These are phyloP conservation scores for Menura novaehollandiae DNA, from an alignment of 2,113 vertebrate species.

Conservation along the genomic window DNA sequence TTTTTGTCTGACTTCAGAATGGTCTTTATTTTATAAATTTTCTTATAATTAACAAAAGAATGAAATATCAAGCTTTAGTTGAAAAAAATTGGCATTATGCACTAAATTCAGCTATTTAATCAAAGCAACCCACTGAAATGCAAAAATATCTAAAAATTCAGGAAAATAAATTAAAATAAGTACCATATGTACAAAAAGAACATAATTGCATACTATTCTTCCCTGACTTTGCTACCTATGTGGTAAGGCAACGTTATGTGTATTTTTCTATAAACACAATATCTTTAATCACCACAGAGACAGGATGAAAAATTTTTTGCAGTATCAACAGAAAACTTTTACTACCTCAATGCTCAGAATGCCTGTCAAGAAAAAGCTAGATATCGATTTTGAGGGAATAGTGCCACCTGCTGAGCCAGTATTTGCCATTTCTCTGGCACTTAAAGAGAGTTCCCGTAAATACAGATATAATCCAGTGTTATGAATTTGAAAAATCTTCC, in stretches of 20 bases:
- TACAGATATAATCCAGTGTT: not conserved
- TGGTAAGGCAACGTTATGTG: not conserved
- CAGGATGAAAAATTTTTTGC: not conserved
- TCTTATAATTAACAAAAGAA: not conserved
- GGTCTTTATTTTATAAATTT: not conserved
- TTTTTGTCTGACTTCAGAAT: not conserved
- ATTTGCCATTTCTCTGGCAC: not conserved
- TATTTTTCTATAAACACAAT: not conserved
- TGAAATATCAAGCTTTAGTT: not conserved
- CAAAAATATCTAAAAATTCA: not conserved
- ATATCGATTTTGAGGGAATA: conserved; percentile 12
- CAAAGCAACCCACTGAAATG: not conserved
- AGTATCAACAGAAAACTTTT: not conserved
- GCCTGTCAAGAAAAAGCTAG: not conserved
- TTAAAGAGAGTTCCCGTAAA: not conserved
- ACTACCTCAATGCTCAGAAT: not conserved
- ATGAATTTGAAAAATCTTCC: not conserved
- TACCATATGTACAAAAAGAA: not conserved
- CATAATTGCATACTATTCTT: not conserved
- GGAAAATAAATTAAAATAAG: not conserved
- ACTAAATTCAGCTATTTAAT: not conserved
- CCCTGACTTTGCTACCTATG: not conserved
- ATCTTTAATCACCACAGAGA: not conserved
- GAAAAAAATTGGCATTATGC: not conserved
- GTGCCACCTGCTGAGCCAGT: conserved; percentile 39